phyloP scores from a whole-genome alignment of 2,888 invertebrate genomes.

The Nysson spinosus region DNA sequence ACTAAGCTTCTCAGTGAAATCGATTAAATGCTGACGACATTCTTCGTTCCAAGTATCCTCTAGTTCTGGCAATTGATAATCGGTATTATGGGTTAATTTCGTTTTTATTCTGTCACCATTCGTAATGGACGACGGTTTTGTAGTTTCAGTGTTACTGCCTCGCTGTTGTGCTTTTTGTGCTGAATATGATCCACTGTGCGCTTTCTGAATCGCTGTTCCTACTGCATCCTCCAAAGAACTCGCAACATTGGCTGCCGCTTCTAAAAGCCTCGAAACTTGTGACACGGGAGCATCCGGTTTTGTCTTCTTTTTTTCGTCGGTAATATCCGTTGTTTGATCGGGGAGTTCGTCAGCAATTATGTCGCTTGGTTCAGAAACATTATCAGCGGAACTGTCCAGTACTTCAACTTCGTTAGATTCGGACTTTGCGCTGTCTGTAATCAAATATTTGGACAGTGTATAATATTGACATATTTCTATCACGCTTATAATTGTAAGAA shows the following conservation, averaged over 20 bases:
- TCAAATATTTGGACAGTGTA: no score
- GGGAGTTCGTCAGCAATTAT: constrained; percentile 30
- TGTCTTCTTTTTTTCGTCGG: constrained; percentile 30
- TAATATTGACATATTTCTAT: no score
- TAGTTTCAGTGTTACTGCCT: background rate
- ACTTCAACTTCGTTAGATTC: constrained; percentile 40
- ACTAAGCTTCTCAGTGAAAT: constrained; percentile 90
- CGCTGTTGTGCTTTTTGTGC: constrained; percentile 29
- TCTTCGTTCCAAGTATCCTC: constrained; percentile 81
- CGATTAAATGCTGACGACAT: constrained; percentile 84
- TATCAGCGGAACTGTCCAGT: constrained; percentile 36
- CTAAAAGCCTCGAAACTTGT: constrained; percentile 79
- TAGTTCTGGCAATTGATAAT: constrained; percentile 50
- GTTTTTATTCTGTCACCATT: background rate
- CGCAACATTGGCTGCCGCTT: constrained; percentile 83
- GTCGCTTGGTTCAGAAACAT: constrained; percentile 35
- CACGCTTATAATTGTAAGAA: no score
- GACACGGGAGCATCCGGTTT: constrained; percentile 15
- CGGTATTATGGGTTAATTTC: constrained; percentile 12
- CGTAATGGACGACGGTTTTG: constrained; percentile 6
- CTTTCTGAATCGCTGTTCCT: constrained; percentile 82
- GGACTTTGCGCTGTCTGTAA: constrained; percentile 31
- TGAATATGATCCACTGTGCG: constrained; percentile 24
- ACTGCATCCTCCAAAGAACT: constrained; percentile 84
- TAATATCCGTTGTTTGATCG: constrained; percentile 22